phyloP scores from a whole-genome alignment of 2,888 invertebrate species.

The Xanthostigma xanthostigma region DNA sequence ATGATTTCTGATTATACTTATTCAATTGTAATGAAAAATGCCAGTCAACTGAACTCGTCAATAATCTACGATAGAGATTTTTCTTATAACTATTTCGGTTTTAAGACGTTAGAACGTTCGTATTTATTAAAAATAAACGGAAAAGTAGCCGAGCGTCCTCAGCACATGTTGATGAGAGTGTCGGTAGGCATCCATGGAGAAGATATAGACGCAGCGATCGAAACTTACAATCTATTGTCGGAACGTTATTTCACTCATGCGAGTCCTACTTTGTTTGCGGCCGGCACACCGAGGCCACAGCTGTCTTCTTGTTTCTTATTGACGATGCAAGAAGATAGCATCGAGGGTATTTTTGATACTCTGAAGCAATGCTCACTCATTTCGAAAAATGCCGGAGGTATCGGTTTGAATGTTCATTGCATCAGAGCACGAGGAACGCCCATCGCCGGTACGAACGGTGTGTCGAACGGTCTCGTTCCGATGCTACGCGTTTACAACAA shows the following conservation, averaged over 20 bases:
- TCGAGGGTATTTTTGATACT: conserved; percentile 89
- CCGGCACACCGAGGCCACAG: conserved; percentile 83
- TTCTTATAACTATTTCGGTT: conserved; percentile 97
- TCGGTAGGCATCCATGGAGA: conserved; percentile 91
- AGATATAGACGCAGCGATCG: conserved; percentile 82
- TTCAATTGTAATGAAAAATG: conserved; percentile 68
- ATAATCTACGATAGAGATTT: conserved; percentile 96
- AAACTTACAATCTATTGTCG: conserved; percentile 90
- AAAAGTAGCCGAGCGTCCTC: conserved; percentile 90
- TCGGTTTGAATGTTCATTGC: conserved; percentile 91
- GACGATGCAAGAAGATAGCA: conserved; percentile 88
- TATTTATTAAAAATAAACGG: conserved; percentile 84
- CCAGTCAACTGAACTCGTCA: conserved; percentile 82
- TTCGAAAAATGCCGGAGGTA: conserved; percentile 94
- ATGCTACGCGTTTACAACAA: conserved; percentile 93
- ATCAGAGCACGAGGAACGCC: conserved; percentile 83
- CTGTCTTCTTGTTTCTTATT: conserved; percentile 91
- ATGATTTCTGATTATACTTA: conserved; percentile 78
- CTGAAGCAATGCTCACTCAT: conserved; percentile 86
- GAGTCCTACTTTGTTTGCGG: conserved; percentile 92
- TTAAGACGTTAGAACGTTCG: conserved; percentile 92
- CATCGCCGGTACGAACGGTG: conserved; percentile 88
- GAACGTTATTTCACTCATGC: conserved; percentile 96
- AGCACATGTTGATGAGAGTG: conserved; percentile 97
- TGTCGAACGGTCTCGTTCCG: conserved; percentile 90